Percentiles rank a stretch among this genome's conserved stretches.
Conservation (phyloP, 2,888 invertebrate genomes). For the Caenorhabditis sinica region DNA sequence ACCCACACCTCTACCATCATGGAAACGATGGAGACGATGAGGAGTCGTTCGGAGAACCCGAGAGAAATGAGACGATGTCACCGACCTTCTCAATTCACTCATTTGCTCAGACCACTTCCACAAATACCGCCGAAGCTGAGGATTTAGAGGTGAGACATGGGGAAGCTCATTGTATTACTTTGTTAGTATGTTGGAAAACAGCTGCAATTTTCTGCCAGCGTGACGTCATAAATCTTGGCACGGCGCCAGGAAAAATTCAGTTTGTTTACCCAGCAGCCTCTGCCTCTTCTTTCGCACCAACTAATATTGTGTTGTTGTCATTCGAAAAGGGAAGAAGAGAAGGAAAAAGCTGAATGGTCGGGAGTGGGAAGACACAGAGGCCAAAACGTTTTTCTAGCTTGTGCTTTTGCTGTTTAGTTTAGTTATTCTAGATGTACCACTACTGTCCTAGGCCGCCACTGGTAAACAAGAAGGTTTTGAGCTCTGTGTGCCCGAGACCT, state of each 20-base stretch:
- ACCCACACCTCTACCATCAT: slow-evolving; percentile 15
- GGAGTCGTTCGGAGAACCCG: slow-evolving; percentile 42
- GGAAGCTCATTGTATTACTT: background rate
- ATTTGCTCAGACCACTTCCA: slow-evolving; percentile 61
- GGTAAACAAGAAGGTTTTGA: slow-evolving; percentile 48
- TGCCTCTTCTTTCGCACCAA: slow-evolving; percentile 22
- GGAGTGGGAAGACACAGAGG: slow-evolving; percentile 7
- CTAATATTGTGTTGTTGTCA: slow-evolving; percentile 62
- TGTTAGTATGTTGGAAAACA: background rate
- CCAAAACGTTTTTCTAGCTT: slow-evolving; percentile 34
- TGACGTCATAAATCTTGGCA: slow-evolving; percentile 48
- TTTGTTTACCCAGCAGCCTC: slow-evolving; percentile 53
- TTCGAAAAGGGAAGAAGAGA: slow-evolving; percentile 36
- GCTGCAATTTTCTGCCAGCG: background rate
- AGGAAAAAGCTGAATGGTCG: background rate
- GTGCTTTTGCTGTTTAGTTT: slow-evolving; percentile 51
- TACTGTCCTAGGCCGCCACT: slow-evolving; percentile 39
- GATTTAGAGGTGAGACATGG: slow-evolving; percentile 50
- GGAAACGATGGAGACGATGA: slow-evolving; percentile 44
- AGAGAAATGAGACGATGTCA: slow-evolving; percentile 49
- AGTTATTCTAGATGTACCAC: slow-evolving; percentile 58
- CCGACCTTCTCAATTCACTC: slow-evolving; percentile 65
- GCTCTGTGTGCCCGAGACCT: slow-evolving; percentile 36
- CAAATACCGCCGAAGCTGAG: slow-evolving; percentile 58
- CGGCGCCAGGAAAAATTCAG: slow-evolving; percentile 25